Base-by-base conservation (phyloP, 2,797 vertebrate genomes). In the Leuciscus waleckii region DNA sequence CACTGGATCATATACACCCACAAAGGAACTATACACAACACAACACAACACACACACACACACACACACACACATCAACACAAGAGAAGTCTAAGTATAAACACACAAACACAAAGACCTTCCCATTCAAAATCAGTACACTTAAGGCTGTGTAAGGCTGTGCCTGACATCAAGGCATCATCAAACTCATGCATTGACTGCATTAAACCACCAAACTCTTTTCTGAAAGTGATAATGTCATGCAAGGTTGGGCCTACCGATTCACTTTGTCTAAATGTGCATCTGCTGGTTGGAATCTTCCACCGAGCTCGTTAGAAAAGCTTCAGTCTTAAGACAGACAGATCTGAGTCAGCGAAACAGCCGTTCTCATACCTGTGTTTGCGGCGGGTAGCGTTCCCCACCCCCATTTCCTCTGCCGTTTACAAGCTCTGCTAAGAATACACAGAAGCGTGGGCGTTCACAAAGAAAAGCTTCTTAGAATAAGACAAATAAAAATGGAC, bases 341-440 rank as follows among this genome's bases (percentile, higher is more conserved):
- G 70, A 65, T 90, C 85, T 95, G 93, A 94, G 91, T 95, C 94
- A 94, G 87, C 81, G 76, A 86, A 89, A 88, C 77, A 86, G 26
- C 3, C 17, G 10, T 73, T 65, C 49, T 70, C 79, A 85, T 88
- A 89, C 87, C 88, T 91, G 76, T 67, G 29, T 21, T n/a, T 75
- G 9, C 67, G 79, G 9, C 63, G 79, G 79, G 21, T 86, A 39
- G 73, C 16, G 46, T 82, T 77, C 79, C 74, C 73, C 85, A 74
- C 87, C 71, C 83, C 76, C 91, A 93, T 89, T 93, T 94, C 93
- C 93, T 93, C 80, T 85, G 32, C 86, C 65, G 77, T 91, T 93
- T 93, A 93, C 90, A 87, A 92, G 90, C 89, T 67, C 80, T 73
- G 73, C 78, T 79, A 41, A 81, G 79, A 87, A 69, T 88, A 71